Percentiles rank a stretch among this genome's conserved stretches.
Conservation (phyloP, 2,113 vertebrate species). For the Dicerorhinus sumatrensis region DNA sequence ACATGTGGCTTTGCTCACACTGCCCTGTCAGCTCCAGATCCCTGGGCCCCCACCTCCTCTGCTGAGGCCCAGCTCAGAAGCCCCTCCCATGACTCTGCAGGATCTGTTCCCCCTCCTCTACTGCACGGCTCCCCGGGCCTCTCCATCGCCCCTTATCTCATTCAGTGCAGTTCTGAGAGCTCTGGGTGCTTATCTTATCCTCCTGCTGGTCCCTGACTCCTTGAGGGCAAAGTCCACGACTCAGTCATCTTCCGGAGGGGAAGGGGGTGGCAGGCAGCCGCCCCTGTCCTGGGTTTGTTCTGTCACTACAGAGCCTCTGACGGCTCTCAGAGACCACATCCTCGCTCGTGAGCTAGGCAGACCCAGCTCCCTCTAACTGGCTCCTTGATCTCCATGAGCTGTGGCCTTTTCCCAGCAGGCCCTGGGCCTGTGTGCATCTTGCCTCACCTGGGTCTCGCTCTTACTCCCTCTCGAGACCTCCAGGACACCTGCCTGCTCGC, state of each 20-base stretch:
- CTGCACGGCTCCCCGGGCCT: background rate
- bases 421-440: background rate
- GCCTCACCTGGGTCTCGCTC: background rate
- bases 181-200: constrained; percentile 29
- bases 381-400: background rate
- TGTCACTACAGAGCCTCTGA: background rate
- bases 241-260: background rate
- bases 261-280: background rate
- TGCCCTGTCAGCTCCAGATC: background rate
- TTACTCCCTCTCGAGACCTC: background rate
- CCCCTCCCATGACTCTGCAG: background rate
- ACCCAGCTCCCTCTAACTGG: background rate
- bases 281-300: background rate
- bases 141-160: constrained; percentile 11
- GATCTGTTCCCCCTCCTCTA: background rate
- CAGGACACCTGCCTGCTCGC: background rate
- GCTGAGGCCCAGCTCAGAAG: background rate
- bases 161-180: background rate
- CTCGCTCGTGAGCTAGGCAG: background rate
- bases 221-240: constrained; percentile 33
- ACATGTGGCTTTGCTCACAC: accelerated
- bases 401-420: background rate
- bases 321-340: background rate
- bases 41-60: too few species aligned
- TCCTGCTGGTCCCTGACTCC: background rate